Conservation (phyloP, 2,797 vertebrate genomes). For the Rhynchonycteris naso region DNA sequence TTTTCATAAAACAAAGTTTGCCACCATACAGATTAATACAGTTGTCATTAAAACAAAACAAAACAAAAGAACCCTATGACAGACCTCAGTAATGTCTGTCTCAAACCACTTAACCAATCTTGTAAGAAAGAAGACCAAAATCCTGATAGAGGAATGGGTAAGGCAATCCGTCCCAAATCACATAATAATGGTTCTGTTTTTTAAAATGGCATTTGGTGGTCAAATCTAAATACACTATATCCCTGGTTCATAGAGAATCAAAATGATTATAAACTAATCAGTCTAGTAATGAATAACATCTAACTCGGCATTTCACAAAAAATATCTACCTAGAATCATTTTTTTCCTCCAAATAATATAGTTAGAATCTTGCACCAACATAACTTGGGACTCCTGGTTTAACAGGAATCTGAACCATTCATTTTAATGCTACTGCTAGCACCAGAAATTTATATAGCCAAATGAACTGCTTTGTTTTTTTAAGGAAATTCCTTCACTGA, state of each 20-base stretch:
- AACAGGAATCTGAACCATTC: conserved; percentile 34
- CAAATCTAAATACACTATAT: neutral
- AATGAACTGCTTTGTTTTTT: conserved; percentile 36
- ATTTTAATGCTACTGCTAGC: conserved; percentile 1
- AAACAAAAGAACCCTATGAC: neutral
- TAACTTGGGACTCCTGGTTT: neutral
- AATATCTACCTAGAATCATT: neutral
- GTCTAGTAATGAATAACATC: neutral
- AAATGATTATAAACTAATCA: conserved; percentile 18
- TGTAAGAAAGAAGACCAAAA: conserved; percentile 19
- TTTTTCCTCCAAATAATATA: neutral
- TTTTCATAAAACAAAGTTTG: conserved; percentile 6
- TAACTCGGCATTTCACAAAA: conserved; percentile 21
- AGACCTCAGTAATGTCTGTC: neutral
- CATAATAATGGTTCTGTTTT: neutral
- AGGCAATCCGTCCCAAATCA: neutral
- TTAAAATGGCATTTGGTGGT: neutral
- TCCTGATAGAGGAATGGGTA: neutral
- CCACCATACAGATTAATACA: neutral
- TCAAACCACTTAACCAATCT: conserved; percentile 39
- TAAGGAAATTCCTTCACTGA: conserved; percentile 12
- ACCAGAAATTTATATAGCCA: conserved; percentile 21
- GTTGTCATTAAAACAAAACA: neutral
- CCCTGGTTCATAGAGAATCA: neutral
- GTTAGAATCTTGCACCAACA: neutral